Percentiles rank a stretch among this genome's conserved stretches.
phyloP scores from a whole-genome alignment of 2,797 vertebrate species.

The Diceros bicornis region DNA sequence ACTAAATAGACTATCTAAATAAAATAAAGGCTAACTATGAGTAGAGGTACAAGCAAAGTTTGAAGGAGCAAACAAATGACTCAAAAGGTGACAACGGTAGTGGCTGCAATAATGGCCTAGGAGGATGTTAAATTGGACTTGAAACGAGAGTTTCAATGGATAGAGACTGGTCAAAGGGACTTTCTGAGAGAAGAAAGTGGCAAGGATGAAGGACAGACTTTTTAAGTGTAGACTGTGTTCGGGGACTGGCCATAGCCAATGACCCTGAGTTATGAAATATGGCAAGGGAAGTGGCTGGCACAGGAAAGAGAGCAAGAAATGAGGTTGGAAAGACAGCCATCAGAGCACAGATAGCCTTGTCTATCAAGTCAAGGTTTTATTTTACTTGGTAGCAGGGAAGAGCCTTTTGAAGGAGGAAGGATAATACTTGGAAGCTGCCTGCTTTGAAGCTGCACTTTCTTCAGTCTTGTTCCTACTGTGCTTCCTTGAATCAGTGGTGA shows the following conservation, averaged over 20 bases:
- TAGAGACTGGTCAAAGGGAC: neutral
- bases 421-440: neutral
- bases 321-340: neutral
- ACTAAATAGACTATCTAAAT: neutral
- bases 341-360: neutral
- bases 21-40: neutral
- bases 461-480: neutral
- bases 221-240: neutral
- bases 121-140: neutral
- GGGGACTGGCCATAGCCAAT: neutral
- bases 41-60: neutral
- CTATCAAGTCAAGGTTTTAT: neutral
- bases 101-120: neutral
- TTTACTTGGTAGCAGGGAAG: neutral
- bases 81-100: neutral
- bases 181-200: neutral
- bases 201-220: neutral
- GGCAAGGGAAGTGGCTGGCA: neutral
- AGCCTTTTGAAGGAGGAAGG: constrained; percentile 7
- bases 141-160: neutral
- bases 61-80: neutral
- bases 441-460: neutral
- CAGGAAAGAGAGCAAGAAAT: neutral
- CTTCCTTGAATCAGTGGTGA: neutral
- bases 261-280: neutral